Evolutionary conservation across 2,113 vertebrate genomes (phyloP).

Genomic region (Psittacula cyanocephala): DNA sequence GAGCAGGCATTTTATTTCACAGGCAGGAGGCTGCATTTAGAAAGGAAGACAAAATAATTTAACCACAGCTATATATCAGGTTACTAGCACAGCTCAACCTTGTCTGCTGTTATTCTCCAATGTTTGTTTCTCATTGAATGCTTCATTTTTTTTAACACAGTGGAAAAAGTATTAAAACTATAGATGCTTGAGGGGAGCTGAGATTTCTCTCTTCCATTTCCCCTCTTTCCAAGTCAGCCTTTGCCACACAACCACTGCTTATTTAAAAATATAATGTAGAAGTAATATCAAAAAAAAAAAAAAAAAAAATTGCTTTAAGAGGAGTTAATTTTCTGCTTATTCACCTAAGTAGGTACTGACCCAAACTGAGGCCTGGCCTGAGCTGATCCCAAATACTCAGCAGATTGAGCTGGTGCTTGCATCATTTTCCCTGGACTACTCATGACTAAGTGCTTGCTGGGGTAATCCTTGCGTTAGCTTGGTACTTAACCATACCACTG

Average conservation of each 20-base stretch:
- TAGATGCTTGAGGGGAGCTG: not conserved
- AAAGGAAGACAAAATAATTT: not conserved
- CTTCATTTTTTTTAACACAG: not conserved
- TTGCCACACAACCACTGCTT: not conserved
- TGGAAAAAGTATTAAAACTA: not conserved
- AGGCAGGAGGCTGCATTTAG: not conserved
- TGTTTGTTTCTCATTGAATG: not conserved
- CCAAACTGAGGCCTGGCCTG: not conserved
- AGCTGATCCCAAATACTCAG: not conserved
- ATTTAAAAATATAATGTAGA: fast-evolving
- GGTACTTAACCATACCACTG: not conserved
- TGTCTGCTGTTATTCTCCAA: not conserved
- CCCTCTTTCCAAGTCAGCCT: not conserved
- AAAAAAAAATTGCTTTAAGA: not conserved
- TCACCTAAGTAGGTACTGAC: not conserved
- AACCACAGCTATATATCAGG: not conserved
- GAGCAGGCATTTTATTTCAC: not conserved
- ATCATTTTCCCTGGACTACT: not conserved
- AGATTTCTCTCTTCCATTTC: not conserved
- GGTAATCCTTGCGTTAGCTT: not conserved
- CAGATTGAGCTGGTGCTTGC: too few species aligned
- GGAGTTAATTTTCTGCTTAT: not conserved
- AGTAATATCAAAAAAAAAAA: not conserved
- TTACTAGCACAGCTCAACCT: not conserved
- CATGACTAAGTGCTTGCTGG: not conserved